Evolutionary conservation across 2,888 invertebrate genomes (phyloP).

Genomic region (Andrena haemorrhoa): DNA sequence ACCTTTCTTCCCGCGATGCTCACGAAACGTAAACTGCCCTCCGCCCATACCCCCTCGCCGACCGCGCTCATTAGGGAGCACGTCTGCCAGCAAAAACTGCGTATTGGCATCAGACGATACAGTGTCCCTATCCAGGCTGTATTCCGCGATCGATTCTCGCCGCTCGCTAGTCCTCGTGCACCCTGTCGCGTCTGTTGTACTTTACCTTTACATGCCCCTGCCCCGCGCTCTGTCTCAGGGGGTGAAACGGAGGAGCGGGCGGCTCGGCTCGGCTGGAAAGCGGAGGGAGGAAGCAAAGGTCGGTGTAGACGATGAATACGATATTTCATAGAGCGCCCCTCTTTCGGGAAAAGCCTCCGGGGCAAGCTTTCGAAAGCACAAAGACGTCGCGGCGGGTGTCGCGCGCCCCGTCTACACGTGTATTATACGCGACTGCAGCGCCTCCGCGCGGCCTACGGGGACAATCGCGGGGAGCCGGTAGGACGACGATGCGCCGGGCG

Average conservation of each 20-base stretch:
- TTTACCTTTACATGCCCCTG: constrained; percentile 47
- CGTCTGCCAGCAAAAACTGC: constrained; percentile 13
- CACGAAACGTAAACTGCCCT: constrained; percentile 9
- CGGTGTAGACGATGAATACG: constrained; percentile 72
- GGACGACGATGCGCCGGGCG: constrained; percentile 11
- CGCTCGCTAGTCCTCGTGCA: constrained; percentile 49
- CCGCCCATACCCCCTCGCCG: neutral
- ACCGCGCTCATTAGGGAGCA: constrained; percentile 27
- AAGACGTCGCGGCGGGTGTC: constrained; percentile 67
- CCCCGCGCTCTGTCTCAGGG: constrained; percentile 39
- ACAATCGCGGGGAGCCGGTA: constrained; percentile 16
- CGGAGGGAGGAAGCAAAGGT: constrained; percentile 58
- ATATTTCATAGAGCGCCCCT: constrained; percentile 70
- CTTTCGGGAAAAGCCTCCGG: constrained; percentile 66
- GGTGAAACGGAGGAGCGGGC: constrained; percentile 31
- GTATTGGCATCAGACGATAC: constrained; percentile 31
- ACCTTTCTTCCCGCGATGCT: too few relatives aligned
- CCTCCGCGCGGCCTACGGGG: constrained; percentile 26
- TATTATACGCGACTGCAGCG: constrained; percentile 57
- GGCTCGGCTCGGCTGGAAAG: constrained; percentile 22
- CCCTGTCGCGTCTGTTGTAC: constrained; percentile 60
- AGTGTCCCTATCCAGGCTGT: constrained; percentile 48
- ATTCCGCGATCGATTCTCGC: constrained; percentile 60
- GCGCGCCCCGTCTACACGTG: constrained; percentile 62
- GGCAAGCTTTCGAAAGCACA: constrained; percentile 70